phyloP scores from a whole-genome alignment of 2,797 vertebrate species.

The Acanthornis magna region DNA sequence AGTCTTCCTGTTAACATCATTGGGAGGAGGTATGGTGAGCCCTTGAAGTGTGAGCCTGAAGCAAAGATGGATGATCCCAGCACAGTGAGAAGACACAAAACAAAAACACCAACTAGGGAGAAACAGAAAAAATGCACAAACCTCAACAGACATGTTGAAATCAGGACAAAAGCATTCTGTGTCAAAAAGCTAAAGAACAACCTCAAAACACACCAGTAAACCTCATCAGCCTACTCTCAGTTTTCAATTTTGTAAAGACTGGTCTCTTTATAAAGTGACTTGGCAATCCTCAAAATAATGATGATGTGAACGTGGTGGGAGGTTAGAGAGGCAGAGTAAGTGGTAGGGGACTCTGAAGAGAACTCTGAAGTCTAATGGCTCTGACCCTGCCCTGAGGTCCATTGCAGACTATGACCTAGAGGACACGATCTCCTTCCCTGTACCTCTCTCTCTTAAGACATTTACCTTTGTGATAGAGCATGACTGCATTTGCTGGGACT shows the following conservation, averaged over 20 bases:
- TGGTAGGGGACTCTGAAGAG: neutral
- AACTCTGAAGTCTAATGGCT: neutral
- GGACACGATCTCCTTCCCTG: neutral
- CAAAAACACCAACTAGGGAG: slow-evolving; percentile 80
- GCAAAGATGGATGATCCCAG: slow-evolving; percentile 84
- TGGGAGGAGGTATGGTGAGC: slow-evolving; percentile 80
- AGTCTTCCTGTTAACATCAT: slow-evolving; percentile 84
- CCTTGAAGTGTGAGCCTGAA: slow-evolving; percentile 85
- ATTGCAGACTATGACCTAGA: neutral
- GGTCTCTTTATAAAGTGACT: neutral
- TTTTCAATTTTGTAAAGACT: neutral
- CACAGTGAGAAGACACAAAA: slow-evolving; percentile 84
- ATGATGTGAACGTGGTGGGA: neutral
- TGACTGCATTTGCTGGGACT: neutral
- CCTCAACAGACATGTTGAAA: neutral
- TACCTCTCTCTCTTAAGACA: neutral
- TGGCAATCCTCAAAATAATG: neutral
- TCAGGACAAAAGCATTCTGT: neutral
- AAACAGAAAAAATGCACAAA: neutral
- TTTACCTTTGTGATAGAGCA: neutral
- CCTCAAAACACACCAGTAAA: neutral
- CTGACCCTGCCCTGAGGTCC: neutral
- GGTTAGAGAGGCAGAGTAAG: neutral
- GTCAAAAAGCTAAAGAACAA: neutral
- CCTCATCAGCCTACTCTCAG: neutral